Base-by-base conservation (phyloP, 2,888 invertebrate genomes). In the Cryptophagus acutangulus region DNA sequence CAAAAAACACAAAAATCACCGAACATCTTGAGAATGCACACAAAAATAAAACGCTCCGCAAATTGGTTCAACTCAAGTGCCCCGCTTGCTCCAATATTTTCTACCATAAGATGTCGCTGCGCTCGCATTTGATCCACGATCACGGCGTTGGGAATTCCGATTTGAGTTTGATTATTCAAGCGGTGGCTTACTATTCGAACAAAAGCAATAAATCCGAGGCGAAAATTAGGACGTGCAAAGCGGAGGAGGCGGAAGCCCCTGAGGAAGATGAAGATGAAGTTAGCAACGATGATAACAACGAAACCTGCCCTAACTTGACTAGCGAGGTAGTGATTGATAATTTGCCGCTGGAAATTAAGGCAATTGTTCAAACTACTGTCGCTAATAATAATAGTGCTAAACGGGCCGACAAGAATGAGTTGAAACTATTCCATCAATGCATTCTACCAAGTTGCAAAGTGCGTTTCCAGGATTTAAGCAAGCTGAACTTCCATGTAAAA, bases 61-160 rank as follows among this genome's bases (percentile, higher is more conserved):
- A 77, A 55, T 70, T 75, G 49, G 69, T 73, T 38, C 74, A 76
- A 44, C 71, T 81, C 4, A 72, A 72, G 48, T 84, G 84, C 55
- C 82, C 83, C 9, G 84, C 82, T 5, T 84, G 84, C 58, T 63
- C 73, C 1, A 81, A 82, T 58, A 65, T 77, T 2, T 84, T 84
- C 57, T 79, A 77, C 54, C 75, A 76, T 6, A 75, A 76, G 53
- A 74, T 79, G 54, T 78, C 80, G 1, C 63, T 84, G 1, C 70
- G 79, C 51, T 73, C 75, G 3, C 84, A 85, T 61, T 67, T 84
- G 3, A 72, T 78, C 15, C 76, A 78, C 54, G 84, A 84, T 60
- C 84, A 85, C 60, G 77, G 79, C 63, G 79, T 84, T 71, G 74
- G 71, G 20, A 71, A 74, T 40, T 73, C 74, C 50, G 81, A 82